Evolutionary conservation across 1,140 invertebrate genomes (phyloP).

Genomic region (Triops longicaudatus): DNA sequence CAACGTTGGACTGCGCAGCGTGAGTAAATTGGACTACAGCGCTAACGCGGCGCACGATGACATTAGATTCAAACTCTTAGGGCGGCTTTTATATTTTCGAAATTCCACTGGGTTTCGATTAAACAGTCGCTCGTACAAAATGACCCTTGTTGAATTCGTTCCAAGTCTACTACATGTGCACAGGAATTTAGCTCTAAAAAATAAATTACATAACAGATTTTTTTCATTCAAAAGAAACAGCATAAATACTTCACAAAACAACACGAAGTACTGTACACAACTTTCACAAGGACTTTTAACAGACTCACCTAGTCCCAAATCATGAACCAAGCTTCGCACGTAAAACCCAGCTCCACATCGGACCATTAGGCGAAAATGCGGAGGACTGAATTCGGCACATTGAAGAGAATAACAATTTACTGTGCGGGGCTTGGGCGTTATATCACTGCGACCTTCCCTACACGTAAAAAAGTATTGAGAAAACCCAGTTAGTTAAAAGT

Average conservation of each 20-base stretch:
- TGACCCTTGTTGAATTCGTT: background rate
- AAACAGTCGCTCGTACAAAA: background rate
- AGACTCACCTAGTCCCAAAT: background rate
- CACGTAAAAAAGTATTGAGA: background rate
- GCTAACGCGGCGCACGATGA: background rate
- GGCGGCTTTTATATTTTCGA: background rate
- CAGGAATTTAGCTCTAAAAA: background rate
- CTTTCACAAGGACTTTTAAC: too few relatives aligned
- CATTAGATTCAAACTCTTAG: background rate
- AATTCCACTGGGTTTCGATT: background rate
- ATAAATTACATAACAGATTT: background rate
- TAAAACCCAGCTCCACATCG: background rate
- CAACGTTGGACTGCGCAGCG: too few relatives aligned
- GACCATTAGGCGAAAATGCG: background rate
- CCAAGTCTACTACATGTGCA: background rate
- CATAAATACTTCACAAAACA: too few relatives aligned
- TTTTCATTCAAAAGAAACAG: background rate
- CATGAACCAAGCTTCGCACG: background rate
- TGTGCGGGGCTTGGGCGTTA: background rate
- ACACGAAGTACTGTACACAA: too few relatives aligned
- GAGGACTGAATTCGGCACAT: background rate
- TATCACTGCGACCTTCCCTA: background rate
- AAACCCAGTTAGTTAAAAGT: background rate
- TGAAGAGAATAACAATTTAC: background rate
- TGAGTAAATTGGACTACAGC: background rate